A percentile compares a stretch with the other conserved stretches of the same genome.
Evolutionary conservation across 2,113 vertebrate genomes (phyloP).

Genomic region (Pachypanchax playfairii): DNA sequence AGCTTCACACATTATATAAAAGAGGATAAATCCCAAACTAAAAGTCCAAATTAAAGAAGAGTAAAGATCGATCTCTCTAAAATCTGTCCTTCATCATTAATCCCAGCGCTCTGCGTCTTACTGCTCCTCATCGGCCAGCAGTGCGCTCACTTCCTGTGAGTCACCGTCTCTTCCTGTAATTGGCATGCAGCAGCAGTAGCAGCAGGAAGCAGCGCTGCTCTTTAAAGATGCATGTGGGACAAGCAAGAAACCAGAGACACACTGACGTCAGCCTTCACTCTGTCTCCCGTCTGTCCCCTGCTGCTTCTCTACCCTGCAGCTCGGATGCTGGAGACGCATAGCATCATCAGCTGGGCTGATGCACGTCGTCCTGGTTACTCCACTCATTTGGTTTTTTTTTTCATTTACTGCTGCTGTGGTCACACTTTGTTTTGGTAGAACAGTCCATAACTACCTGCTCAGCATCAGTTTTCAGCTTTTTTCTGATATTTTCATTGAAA

Average conservation of each 20-base stretch:
- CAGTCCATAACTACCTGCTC: too few relatives aligned
- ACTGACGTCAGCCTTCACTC: conserved; percentile 68
- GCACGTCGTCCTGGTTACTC: conserved; percentile 14
- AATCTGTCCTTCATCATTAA: conserved; percentile 11
- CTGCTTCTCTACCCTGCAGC: conserved; percentile 17
- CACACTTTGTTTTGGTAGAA: too few relatives aligned
- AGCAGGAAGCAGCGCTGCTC: conserved; percentile 67
- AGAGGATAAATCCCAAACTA: too few relatives aligned
- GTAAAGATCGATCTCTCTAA: too few relatives aligned
- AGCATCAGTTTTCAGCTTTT: too few relatives aligned
- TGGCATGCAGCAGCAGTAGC: conserved; percentile 73
- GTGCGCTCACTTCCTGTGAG: conserved; percentile 66
- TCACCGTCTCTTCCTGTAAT: conserved; percentile 70
- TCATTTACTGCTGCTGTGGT: too few relatives aligned
- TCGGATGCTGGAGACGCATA: conserved; percentile 33
- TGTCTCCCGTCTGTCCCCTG: conserved; percentile 36
- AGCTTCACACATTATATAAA: too few relatives aligned
- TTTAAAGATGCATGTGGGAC: conserved; percentile 77
- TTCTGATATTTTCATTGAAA: too few relatives aligned
- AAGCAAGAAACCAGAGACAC: conserved; percentile 52
- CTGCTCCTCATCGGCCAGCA: conserved; percentile 42
- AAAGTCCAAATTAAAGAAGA: too few relatives aligned
- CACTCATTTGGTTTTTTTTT: too few relatives aligned
- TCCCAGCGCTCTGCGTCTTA: conserved; percentile 23
- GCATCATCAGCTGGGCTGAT: conserved; percentile 33